phyloP scores from a whole-genome alignment of 2,888 invertebrate genomes.

The Auanema freiburgensis region DNA sequence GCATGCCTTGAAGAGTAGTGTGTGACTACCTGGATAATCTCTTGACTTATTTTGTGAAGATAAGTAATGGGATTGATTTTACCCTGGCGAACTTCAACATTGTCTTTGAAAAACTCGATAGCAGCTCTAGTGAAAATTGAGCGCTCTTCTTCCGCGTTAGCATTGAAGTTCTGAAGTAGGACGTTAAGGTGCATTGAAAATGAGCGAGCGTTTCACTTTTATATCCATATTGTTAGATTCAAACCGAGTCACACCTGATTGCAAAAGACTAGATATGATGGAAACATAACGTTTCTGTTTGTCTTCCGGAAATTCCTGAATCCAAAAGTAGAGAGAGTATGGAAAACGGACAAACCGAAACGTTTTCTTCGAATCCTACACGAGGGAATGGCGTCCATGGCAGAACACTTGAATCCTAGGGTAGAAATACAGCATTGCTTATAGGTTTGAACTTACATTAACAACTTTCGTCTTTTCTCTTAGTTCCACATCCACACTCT shows the following conservation, averaged over 20 bases:
- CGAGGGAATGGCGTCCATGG: no score
- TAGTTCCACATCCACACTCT: no score
- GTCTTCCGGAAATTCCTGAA: conserved; percentile 7
- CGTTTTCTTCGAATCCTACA: no score
- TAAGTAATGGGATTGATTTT: neutral
- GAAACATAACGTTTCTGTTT: conserved; percentile 10
- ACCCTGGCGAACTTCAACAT: neutral
- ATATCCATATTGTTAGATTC: conserved; percentile 14
- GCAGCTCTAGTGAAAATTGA: neutral
- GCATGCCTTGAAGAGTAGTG: neutral
- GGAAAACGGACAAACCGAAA: conserved; percentile 5
- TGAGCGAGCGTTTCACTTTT: conserved; percentile 10
- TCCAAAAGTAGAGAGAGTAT: neutral
- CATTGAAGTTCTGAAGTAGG: neutral
- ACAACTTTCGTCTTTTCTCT: no score
- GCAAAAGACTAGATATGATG: neutral
- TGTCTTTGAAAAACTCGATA: no score
- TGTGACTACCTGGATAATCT: neutral
- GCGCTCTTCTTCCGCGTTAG: neutral
- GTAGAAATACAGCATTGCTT: neutral
- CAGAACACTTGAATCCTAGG: neutral
- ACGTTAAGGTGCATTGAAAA: no score
- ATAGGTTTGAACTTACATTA: neutral
- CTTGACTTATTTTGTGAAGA: neutral
- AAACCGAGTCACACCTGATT: conserved; percentile 2